Base-by-base conservation (phyloP, 2,797 vertebrate species). In the Brachyrhaphis roseni region DNA sequence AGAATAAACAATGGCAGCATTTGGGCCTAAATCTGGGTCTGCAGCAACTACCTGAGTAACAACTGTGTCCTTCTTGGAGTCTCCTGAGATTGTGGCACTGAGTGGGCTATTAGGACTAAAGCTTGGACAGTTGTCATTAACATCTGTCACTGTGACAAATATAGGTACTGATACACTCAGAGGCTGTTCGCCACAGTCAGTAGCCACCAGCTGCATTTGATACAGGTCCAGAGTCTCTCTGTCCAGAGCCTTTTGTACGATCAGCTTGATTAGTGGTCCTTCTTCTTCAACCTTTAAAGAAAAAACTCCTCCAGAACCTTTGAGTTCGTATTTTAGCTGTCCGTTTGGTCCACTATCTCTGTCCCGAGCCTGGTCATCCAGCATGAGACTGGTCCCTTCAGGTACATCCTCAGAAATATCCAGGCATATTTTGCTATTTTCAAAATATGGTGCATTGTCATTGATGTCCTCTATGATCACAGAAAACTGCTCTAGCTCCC, bases 101-200 rank as follows among this genome's bases (percentile, higher is more conserved):
- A 23, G 76, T 10, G 89, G 88, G 76, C 91, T 93, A 64, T 92
- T 87, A 0, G 87, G 36, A 71, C 81, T 85, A 74, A 96, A 96
- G 76, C 84, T 86, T 5, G 96, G 96, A 88, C 96, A 97, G 86
- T 97, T 95, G 88, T 97, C 96, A 73, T 97, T 94, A 75, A 96
- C 89, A 77, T 97, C 96, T 43, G 86, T 92, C 88, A 97, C 93
- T 23, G 90, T 92, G 74, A 97, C 91, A 70, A 90, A 86, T 80
- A 97, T 83, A 79, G 88, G 87, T 62, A 87, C 93, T 7, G 88
- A 92, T 39, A 92, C 92, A 82, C 91, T 96, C 70, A 94, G 90
- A 81, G 93, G 89, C 23, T 86, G 83, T 26, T 79, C 36, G 34
- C 95, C 94, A 3, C 88, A 28, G 78, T 97, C 96, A 0, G 86